Evolutionary conservation across 1,140 invertebrate genomes (phyloP).

Genomic region (Drosophila kikkawai): DNA sequence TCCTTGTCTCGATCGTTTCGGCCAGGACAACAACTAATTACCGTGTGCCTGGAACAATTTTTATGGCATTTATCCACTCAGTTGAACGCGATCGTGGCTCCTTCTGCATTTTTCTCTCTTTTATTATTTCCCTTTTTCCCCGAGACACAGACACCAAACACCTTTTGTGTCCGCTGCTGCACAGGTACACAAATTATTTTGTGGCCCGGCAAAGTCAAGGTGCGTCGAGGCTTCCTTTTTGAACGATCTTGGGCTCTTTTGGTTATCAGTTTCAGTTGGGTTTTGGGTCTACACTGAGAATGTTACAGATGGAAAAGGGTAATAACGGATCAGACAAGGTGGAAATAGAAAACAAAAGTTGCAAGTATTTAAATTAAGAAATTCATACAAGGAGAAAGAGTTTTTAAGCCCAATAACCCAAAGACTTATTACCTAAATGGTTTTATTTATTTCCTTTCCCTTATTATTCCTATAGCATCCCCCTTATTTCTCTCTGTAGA

Average conservation of each 20-base stretch:
- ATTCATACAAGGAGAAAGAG: background rate
- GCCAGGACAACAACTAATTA: constrained; percentile 81
- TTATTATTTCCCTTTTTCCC: constrained; percentile 11
- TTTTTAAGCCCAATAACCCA: background rate
- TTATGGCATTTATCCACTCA: constrained; percentile 82
- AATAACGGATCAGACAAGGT: background rate
- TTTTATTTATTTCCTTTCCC: background rate
- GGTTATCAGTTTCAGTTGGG: constrained; percentile 42
- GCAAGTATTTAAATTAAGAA: background rate
- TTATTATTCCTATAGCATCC: background rate
- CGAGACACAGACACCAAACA: constrained; percentile 29
- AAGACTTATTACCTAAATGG: no score
- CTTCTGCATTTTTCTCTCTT: constrained; percentile 12
- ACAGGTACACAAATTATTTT: constrained; percentile 82
- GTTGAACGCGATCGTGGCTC: constrained; percentile 68
- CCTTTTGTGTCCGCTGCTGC: constrained; percentile 40
- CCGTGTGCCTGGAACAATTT: constrained; percentile 79
- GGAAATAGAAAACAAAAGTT: no score
- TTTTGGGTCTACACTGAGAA: constrained; percentile 7
- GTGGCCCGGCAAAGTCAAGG: constrained; percentile 61
- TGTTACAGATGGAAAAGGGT: background rate
- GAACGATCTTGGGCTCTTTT: constrained; percentile 4
- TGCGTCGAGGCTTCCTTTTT: constrained; percentile 28
- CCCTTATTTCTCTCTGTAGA: background rate
- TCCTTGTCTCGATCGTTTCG: constrained; percentile 45